Conservation (phyloP, 2,888 invertebrate genomes). For the Platypus cylindrus region DNA sequence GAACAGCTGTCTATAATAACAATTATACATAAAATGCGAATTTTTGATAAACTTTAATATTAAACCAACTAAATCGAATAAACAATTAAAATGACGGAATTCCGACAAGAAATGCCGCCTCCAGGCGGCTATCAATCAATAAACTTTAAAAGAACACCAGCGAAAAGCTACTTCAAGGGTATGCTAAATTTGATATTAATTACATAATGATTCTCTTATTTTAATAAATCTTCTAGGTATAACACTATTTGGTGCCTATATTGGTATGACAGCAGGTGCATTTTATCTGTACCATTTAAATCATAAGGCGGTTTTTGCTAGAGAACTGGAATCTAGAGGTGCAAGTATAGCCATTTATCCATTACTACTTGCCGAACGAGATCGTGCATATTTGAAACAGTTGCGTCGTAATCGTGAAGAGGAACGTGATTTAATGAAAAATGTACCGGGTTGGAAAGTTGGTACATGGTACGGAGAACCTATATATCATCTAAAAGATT, state of each 20-base stretch:
- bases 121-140: slow-evolving; percentile 78
- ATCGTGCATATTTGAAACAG: slow-evolving; percentile 73
- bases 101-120: slow-evolving; percentile 85
- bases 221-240: slow-evolving; percentile 39
- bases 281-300: slow-evolving; percentile 45
- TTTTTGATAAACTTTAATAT: too few species aligned
- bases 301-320: slow-evolving; percentile 39
- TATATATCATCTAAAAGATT: slow-evolving; percentile 56
- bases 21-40: too few species aligned
- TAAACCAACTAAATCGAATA: too few species aligned
- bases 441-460: slow-evolving; percentile 49
- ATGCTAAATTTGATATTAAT: slow-evolving; percentile 12
- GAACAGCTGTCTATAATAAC: too few species aligned
- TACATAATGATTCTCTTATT: slow-evolving; percentile 1
- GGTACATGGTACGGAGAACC: slow-evolving; percentile 82
- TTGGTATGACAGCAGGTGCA: slow-evolving; percentile 43
- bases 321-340: slow-evolving; percentile 64
- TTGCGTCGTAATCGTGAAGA: slow-evolving; percentile 67
- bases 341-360: slow-evolving; percentile 65
- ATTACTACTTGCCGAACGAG: slow-evolving; percentile 68
- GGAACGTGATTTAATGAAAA: slow-evolving; percentile 76
- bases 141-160: slow-evolving; percentile 54
- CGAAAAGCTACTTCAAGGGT: slow-evolving; percentile 61
- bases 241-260: slow-evolving; percentile 47
- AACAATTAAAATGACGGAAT: slow-evolving; percentile 23